Conservation (phyloP, 2,888 invertebrate genomes). For the Ischnus inquisitorius region DNA sequence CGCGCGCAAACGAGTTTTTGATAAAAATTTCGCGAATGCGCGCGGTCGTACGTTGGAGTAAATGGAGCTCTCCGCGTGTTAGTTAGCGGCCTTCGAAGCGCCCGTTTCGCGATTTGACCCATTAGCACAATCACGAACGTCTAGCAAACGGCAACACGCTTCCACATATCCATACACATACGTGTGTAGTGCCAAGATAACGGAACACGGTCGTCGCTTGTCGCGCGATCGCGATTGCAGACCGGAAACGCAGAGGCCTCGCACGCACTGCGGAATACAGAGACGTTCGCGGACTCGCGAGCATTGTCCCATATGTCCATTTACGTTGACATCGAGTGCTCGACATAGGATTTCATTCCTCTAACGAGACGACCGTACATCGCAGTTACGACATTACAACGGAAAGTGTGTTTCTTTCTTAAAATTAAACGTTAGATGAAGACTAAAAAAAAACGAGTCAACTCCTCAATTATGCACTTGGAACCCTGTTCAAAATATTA, state of each 20-base stretch:
- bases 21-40: constrained; percentile 37
- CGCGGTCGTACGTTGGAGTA: constrained; percentile 32
- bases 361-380: not conserved
- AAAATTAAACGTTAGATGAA: no score
- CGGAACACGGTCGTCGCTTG: constrained; percentile 71
- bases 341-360: constrained; percentile 14
- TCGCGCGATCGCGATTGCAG: constrained; percentile 61
- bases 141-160: constrained; percentile 44
- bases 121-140: constrained; percentile 78
- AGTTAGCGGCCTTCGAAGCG: constrained; percentile 25
- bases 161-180: not conserved
- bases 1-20: constrained; percentile 48
- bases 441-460: not conserved
- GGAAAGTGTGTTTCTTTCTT: not conserved
- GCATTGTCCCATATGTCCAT: constrained; percentile 77
- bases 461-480: not conserved
- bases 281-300: constrained; percentile 78
- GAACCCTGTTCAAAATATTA: no score
- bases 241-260: constrained; percentile 79
- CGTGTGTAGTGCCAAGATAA: constrained; percentile 66
- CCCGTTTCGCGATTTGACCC: constrained; percentile 75
- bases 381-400: no score
- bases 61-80: constrained; percentile 17
- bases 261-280: constrained; percentile 76
- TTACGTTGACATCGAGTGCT: constrained; percentile 56